These are phyloP conservation scores for Chaetodon auriga DNA, from an alignment of 2,113 vertebrate genomes.

Conservation along the genomic window DNA sequence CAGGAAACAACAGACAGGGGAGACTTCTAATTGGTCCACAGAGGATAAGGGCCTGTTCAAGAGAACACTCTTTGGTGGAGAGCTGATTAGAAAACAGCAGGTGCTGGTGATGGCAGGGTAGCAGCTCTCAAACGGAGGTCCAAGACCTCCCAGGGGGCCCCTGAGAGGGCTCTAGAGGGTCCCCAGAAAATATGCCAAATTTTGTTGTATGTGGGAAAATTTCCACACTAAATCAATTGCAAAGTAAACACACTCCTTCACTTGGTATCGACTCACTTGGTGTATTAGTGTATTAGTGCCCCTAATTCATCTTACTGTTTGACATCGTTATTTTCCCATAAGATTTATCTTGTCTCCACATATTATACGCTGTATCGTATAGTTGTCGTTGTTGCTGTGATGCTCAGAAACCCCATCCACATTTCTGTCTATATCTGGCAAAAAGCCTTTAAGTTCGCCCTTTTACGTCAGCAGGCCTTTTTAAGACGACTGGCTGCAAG, in stretches of 20 bases:
- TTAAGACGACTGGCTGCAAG: neutral
- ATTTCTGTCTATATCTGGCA: neutral
- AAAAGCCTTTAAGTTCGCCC: neutral
- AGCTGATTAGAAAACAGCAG: conserved; percentile 71
- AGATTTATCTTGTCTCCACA: neutral
- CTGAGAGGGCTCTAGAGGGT: conserved; percentile 22
- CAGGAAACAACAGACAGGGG: conserved; percentile 63
- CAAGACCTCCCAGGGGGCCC: conserved; percentile 32
- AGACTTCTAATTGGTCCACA: conserved; percentile 76
- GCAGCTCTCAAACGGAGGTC: conserved; percentile 40
- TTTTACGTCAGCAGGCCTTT: neutral
- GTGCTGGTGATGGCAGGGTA: conserved; percentile 44
- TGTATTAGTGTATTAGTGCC: neutral
- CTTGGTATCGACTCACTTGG: neutral
- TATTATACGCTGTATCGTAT: neutral
- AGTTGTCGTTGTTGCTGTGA: neutral
- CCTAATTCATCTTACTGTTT: neutral
- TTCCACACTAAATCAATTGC: conserved; percentile 5
- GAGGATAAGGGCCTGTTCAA: conserved; percentile 69
- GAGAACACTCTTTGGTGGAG: conserved; percentile 48
- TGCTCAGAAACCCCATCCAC: neutral
- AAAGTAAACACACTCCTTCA: neutral
- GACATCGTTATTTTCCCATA: neutral
- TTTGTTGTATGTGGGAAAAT: conserved; percentile 26
- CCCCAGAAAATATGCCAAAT: conserved; percentile 51